Evolutionary conservation across 1,140 invertebrate species (phyloP).

Genomic region (Drosophila seguyi): DNA sequence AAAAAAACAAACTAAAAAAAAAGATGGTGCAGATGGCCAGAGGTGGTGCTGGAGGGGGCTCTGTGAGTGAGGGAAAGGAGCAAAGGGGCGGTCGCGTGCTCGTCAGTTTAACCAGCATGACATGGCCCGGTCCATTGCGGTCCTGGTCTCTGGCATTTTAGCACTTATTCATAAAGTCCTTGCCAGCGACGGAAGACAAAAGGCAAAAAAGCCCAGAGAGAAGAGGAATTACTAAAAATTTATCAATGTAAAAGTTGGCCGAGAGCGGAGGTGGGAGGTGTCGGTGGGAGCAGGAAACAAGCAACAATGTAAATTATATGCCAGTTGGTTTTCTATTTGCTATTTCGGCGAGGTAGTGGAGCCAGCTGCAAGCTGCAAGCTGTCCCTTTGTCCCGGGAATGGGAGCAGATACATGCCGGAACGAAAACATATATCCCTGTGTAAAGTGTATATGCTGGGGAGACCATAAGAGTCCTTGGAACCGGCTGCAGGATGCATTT

Average conservation of each 20-base stretch:
- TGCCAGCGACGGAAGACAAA: constrained; percentile 60
- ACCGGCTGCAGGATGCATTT: constrained; percentile 6
- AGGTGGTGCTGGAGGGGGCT: neutral
- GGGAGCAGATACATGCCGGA: constrained; percentile 26
- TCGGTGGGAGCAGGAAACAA: constrained; percentile 60
- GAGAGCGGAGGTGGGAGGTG: neutral
- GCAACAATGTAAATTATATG: constrained; percentile 83
- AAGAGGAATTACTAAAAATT: constrained; percentile 83
- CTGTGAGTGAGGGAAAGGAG: neutral
- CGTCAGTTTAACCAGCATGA: constrained; percentile 85
- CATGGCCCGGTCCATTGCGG: constrained; percentile 84
- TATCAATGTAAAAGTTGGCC: constrained; percentile 79
- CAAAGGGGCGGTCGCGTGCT: constrained; percentile 46
- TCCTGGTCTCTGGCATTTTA: constrained; percentile 85
- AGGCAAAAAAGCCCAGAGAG: constrained; percentile 54
- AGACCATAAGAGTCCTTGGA: constrained; percentile 44
- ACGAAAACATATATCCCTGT: constrained; percentile 6
- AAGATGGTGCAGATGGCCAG: constrained; percentile 5
- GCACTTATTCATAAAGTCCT: constrained; percentile 85
- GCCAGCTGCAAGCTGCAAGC: constrained; percentile 21
- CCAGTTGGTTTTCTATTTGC: constrained; percentile 62
- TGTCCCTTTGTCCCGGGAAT: constrained; percentile 38
- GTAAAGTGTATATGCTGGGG: constrained; percentile 2
- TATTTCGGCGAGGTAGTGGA: neutral
- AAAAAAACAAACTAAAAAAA: constrained; percentile 25